Percentiles rank a stretch among this genome's conserved stretches.
These are phyloP conservation scores for Sarcophaga rosellei DNA, from an alignment of 2,888 invertebrate genomes.

Conservation along the genomic window DNA sequence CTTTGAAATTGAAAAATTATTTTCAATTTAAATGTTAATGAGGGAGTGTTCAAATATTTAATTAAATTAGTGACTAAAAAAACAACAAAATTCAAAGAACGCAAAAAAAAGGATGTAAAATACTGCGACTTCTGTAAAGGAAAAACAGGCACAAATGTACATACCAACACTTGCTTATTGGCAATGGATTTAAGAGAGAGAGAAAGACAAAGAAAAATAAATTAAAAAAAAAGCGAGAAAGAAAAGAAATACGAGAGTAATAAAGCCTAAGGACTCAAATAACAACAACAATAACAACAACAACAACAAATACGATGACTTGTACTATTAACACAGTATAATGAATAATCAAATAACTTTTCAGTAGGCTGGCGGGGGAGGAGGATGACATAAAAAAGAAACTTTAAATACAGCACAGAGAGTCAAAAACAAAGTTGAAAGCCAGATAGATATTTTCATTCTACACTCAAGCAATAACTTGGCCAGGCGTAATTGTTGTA, in stretches of 20 bases:
- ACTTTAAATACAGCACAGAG: background rate
- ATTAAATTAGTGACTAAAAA: conserved; percentile 71
- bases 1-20: conserved; percentile 55
- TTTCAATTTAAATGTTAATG: conserved; percentile 66
- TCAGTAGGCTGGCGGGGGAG: background rate
- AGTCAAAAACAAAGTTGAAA: conserved; percentile 5
- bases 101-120: conserved; percentile 3
- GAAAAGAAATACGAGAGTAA: conserved; percentile 2
- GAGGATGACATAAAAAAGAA: too few species aligned
- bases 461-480: conserved; percentile 23
- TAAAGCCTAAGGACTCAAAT: conserved; percentile 42
- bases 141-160: background rate
- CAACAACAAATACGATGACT: conserved; percentile 13
- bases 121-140: conserved; percentile 1
- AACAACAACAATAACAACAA: conserved; percentile 10
- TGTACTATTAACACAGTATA: conserved; percentile 49
- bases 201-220: background rate
- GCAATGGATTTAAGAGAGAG: conserved; percentile 8
- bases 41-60: conserved; percentile 79
- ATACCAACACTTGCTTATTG: conserved; percentile 19
- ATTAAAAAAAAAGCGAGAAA: background rate
- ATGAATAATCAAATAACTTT: conserved; percentile 58
- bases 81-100: background rate
- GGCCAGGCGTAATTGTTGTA: conserved; percentile 74
- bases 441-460: conserved; percentile 7